Evolutionary conservation across 2,797 vertebrate species (phyloP), one percentile per base, ranked within the genome.

Genomic region (Chaenodraco wilsoni): DNA sequence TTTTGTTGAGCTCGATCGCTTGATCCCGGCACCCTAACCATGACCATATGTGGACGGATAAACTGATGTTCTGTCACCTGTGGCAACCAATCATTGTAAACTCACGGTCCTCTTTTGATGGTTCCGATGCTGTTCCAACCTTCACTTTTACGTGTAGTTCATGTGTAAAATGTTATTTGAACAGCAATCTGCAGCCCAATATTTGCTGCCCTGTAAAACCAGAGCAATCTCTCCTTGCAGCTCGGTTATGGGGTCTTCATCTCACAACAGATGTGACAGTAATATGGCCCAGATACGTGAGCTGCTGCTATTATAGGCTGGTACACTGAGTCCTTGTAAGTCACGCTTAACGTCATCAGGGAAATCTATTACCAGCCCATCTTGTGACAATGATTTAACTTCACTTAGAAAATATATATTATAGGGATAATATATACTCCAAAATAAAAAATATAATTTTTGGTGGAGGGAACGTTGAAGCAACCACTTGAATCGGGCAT

Each of bases 161-260:
- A 61, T 66, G 81, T 88, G 84, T 90, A 82, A 90, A 91, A 87
- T 87, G 82, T 73, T 86, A 68, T 87, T 86, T 75, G 76, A 76
- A 57, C 74, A 76, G 82, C 84, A 88, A 87, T 86, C 84, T 85
- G 63, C 60, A 4, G 70, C 71, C 76, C 84, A 82, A 86, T 89
- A 88, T 85, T 77, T 67, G 75, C 74, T 63, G 57, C 62, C 84
- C 83, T 79, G 81, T 90, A 90, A 93, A 93, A 87, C 81, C 82
- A 40, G 76, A 87, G 67, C 86, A 81, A 90, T 92, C 75, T 86
- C 67, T 79, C 69, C 72, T 74, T 8, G 78, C 55, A 11, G 57
- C 75, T 65, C 73, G 19, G 81, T 89, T 88, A 88, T 84, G 77
- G 82, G 71, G 78, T 76, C 74, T 81, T 91, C 81, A 81, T 85